A percentile compares a stretch with the other conserved stretches of the same genome.
Evolutionary conservation across 2,113 vertebrate species (phyloP).

Genomic region (Triplophysa siluroides): DNA sequence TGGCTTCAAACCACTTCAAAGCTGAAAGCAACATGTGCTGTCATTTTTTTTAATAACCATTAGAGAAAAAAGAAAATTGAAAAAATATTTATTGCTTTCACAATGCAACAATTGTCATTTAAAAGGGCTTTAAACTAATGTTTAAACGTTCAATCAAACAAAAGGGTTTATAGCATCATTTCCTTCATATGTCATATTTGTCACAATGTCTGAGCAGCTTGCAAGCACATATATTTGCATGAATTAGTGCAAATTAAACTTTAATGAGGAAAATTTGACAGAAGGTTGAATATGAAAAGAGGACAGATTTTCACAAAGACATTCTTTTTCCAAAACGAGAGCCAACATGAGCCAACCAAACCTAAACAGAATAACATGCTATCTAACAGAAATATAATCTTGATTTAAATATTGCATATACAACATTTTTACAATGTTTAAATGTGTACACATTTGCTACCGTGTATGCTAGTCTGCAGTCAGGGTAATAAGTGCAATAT

Average conservation of each 20-base stretch:
- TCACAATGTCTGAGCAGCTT: slow-evolving; percentile 9
- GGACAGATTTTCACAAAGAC: not conserved
- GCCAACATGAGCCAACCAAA: not conserved
- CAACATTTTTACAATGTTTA: not conserved
- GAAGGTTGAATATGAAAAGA: not conserved
- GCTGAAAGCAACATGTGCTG: not conserved
- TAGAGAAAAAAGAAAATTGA: not conserved
- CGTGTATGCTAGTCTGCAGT: not conserved
- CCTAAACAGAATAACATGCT: not conserved
- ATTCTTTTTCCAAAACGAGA: too few relatives aligned
- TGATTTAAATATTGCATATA: not conserved
- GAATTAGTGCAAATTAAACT: slow-evolving; percentile 8
- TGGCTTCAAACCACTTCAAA: not conserved
- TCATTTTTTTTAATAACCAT: not conserved
- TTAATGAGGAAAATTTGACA: not conserved
- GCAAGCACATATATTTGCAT: not conserved
- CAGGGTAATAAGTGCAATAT: not conserved
- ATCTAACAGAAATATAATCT: not conserved
- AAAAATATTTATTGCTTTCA: not conserved
- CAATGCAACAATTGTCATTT: not conserved
- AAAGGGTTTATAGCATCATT: not conserved
- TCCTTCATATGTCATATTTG: not conserved
- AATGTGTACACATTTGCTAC: not conserved
- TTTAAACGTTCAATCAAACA: not conserved
- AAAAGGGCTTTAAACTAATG: not conserved